A percentile compares a stretch with the other conserved stretches of the same genome.
Evolutionary conservation across 2,113 vertebrate species (phyloP).

Genomic region (Bubo blakistoni): DNA sequence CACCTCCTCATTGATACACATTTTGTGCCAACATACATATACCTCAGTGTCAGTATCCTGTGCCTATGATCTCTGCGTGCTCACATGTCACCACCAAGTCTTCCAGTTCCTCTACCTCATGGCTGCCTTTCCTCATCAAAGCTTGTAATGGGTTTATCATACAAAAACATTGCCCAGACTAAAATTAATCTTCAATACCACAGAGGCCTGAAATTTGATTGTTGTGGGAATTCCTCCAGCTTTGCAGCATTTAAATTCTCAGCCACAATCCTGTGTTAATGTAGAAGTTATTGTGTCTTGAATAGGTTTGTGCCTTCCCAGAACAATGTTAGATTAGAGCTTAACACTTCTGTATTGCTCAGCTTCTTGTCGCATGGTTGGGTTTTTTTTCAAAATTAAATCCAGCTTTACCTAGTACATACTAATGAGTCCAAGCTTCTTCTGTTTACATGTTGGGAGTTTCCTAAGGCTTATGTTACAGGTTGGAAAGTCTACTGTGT

Average conservation of each 20-base stretch:
- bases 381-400: background rate
- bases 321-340: conserved; percentile 14
- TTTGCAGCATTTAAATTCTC: background rate
- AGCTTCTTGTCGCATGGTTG: background rate
- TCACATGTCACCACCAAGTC: background rate
- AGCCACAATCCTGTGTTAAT: background rate
- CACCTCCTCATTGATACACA: background rate
- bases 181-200: conserved; percentile 1
- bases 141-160: conserved; percentile 10
- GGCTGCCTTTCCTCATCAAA: background rate
- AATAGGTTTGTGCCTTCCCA: conserved; percentile 6
- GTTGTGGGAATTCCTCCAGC: background rate
- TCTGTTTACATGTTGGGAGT: background rate
- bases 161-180: background rate
- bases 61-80: background rate
- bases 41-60: background rate
- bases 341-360: background rate
- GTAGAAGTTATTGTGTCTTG: background rate
- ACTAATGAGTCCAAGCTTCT: background rate
- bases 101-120: background rate
- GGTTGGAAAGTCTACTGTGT: background rate
- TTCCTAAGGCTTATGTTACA: background rate
- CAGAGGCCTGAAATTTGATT: background rate
- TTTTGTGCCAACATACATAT: background rate
- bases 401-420: background rate